Conservation (phyloP, 2,113 vertebrate genomes). For the Hydrochoerus hydrochaeris region DNA sequence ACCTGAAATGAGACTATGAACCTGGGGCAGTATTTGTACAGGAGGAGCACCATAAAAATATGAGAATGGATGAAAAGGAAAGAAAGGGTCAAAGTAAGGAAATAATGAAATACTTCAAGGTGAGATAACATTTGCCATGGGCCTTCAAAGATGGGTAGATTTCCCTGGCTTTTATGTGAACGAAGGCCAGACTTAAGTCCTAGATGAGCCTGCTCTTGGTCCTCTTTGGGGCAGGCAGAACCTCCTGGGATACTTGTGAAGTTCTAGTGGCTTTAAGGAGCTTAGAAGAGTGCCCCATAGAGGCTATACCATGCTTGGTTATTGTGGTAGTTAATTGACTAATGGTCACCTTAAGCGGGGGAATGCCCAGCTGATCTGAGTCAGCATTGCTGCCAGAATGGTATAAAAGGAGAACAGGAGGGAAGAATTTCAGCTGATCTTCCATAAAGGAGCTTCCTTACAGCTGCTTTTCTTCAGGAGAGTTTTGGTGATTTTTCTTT, state of each 20-base stretch:
- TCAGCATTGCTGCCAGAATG: not conserved
- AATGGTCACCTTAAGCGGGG: not conserved
- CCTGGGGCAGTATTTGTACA: not conserved
- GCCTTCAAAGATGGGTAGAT: not conserved
- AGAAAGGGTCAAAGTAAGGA: not conserved
- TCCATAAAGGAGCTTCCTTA: not conserved
- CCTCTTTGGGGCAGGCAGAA: not conserved
- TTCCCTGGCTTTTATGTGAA: not conserved
- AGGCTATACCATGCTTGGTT: accelerated
- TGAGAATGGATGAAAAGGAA: not conserved
- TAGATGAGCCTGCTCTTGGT: not conserved
- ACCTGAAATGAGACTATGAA: not conserved
- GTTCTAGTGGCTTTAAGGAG: not conserved
- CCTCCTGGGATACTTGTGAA: not conserved
- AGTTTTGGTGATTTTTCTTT: not conserved
- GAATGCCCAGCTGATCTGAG: not conserved
- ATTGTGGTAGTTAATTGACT: not conserved
- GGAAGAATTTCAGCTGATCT: not conserved
- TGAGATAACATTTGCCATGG: not conserved
- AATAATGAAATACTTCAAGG: not conserved
- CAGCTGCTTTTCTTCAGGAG: not conserved
- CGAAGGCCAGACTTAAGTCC: not conserved
- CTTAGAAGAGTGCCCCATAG: accelerated
- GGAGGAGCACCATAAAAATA: not conserved
- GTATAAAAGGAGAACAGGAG: not conserved